A percentile compares a stretch with the other conserved stretches of the same genome.
These are phyloP conservation scores for Ciconia nigra DNA, from an alignment of 2,797 vertebrate genomes.

Conservation along the genomic window DNA sequence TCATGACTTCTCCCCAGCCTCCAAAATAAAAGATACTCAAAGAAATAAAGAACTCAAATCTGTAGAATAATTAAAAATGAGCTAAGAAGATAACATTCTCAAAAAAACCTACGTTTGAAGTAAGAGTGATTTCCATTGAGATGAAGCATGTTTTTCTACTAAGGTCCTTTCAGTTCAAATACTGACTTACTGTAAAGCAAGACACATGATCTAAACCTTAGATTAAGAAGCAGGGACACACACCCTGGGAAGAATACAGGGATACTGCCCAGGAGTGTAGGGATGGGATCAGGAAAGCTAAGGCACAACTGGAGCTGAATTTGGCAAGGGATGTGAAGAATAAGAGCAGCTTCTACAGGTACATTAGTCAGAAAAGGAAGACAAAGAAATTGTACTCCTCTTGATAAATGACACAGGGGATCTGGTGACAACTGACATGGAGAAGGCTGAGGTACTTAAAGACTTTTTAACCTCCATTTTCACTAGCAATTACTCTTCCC, in stretches of 20 bases:
- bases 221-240: neutral
- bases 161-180: neutral
- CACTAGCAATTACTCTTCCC: neutral
- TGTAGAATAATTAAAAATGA: neutral
- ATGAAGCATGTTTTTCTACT: neutral
- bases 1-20: neutral
- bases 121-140: neutral
- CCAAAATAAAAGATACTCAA: neutral
- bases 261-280: rapidly evolving
- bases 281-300: neutral
- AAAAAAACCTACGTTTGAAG: neutral
- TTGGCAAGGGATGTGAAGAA: neutral
- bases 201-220: neutral
- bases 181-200: neutral
- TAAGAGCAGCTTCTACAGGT: neutral
- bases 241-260: neutral
- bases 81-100: neutral
- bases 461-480: neutral
- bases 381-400: neutral
- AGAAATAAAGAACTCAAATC: neutral
- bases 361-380: neutral
- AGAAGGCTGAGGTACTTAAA: neutral
- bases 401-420: neutral
- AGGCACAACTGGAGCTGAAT: neutral
- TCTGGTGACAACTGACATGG: neutral